A percentile compares a stretch with the other conserved stretches of the same genome.
Evolutionary conservation across 2,113 vertebrate species (phyloP).

Genomic region (Echinops telfairi): DNA sequence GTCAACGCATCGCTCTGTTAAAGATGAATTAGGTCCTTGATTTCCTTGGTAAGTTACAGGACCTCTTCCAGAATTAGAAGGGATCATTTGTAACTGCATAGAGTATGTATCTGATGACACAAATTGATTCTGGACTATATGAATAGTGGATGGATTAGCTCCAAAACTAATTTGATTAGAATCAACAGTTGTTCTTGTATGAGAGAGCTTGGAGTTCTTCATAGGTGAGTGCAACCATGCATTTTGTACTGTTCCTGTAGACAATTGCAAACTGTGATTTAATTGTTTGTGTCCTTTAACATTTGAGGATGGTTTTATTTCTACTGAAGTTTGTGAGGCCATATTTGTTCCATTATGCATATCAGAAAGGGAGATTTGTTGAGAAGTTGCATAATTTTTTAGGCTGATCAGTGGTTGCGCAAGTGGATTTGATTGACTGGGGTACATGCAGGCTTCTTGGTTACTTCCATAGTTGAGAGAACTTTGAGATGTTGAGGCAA

Average conservation of each 20-base stretch:
- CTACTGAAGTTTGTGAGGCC: constrained; percentile 66
- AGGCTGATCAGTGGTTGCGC: constrained; percentile 63
- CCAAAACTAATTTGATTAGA: constrained; percentile 53
- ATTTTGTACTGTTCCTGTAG: constrained; percentile 64
- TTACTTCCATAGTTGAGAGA: constrained; percentile 77
- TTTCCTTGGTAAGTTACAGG: constrained; percentile 62
- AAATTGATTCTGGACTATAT: constrained; percentile 68
- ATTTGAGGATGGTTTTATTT: neutral
- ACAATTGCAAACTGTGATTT: constrained; percentile 41
- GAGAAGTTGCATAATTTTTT: constrained; percentile 65
- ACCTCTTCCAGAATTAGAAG: constrained; percentile 64
- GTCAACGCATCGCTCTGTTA: constrained; percentile 17
- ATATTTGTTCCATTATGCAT: constrained; percentile 68
- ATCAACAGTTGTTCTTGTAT: neutral
- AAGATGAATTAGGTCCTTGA: constrained; percentile 16
- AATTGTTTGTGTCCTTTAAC: constrained; percentile 16
- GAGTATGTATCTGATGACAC: constrained; percentile 36
- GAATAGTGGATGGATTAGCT: neutral
- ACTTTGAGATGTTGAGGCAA: constrained; percentile 65
- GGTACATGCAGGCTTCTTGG: constrained; percentile 59
- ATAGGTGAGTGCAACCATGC: constrained; percentile 65
- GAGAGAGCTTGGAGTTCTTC: constrained; percentile 57
- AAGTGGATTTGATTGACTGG: constrained; percentile 26
- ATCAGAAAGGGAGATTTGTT: constrained; percentile 70
- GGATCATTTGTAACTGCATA: constrained; percentile 61